These are phyloP conservation scores for Gibbula magus DNA, from an alignment of 2,888 invertebrate species.

Conservation along the genomic window DNA sequence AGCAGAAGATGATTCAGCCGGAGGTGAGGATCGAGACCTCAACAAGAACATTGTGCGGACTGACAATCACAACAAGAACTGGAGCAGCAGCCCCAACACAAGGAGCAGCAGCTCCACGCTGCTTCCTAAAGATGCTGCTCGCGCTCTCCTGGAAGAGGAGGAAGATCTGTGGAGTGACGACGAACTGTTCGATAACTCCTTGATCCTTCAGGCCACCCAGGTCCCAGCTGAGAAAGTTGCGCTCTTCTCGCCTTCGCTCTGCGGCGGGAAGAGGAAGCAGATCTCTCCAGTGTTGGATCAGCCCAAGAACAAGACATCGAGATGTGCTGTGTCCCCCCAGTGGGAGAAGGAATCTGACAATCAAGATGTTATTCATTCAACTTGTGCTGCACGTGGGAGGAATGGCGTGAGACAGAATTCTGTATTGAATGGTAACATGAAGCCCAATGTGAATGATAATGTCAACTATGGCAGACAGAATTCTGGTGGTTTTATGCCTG, in stretches of 20 bases:
- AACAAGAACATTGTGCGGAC: too few relatives aligned
- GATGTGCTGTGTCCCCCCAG: background rate
- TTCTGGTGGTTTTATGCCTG: background rate
- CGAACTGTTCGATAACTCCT: slow-evolving; percentile 57
- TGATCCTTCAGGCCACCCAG: slow-evolving; percentile 59
- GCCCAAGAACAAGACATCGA: background rate
- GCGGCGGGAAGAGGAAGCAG: slow-evolving; percentile 2
- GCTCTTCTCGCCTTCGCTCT: background rate
- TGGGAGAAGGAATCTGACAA: background rate
- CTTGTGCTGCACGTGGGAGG: background rate
- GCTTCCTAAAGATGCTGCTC: background rate
- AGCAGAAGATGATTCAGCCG: too few relatives aligned
- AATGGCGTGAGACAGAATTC: background rate
- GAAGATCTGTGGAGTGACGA: slow-evolving; percentile 58
- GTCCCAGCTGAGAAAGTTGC: slow-evolving; percentile 27
- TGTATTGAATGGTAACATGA: background rate
- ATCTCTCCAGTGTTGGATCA: background rate
- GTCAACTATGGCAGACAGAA: background rate
- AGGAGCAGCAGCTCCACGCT: background rate
- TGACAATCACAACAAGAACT: too few relatives aligned
- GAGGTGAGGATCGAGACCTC: too few relatives aligned
- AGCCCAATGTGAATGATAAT: background rate
- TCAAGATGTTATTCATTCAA: background rate
- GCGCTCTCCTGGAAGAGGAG: background rate
- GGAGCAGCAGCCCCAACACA: too few relatives aligned